phyloP scores from a whole-genome alignment of 2,888 invertebrate species.

The Tetrapedia diversipes region DNA sequence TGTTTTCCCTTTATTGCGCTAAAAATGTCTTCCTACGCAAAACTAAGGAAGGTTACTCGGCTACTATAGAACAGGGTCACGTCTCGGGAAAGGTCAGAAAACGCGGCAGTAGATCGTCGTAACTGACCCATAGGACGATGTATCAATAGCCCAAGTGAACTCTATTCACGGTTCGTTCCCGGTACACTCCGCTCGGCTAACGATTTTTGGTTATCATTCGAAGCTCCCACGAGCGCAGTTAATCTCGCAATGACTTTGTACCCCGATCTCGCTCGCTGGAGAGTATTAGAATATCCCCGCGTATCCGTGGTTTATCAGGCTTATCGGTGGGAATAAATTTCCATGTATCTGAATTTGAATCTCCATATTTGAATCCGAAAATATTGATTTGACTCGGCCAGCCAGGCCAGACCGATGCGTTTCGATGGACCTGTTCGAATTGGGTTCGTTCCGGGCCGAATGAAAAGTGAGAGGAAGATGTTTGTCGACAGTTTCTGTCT shows the following conservation, averaged over 20 bases:
- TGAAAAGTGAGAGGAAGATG: slow-evolving; percentile 52
- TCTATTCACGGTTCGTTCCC: slow-evolving; percentile 42
- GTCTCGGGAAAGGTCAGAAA: too few relatives aligned
- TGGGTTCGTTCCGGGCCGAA: slow-evolving; percentile 32
- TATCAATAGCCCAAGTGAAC: background rate
- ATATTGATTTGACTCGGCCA: slow-evolving; percentile 70
- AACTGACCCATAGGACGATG: slow-evolving; percentile 15
- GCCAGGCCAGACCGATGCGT: slow-evolving; percentile 40
- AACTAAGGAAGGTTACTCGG: too few relatives aligned
- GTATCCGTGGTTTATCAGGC: slow-evolving; percentile 73
- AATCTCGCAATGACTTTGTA: slow-evolving; percentile 69
- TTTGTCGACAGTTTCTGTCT: slow-evolving; percentile 62
- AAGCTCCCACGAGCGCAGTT: slow-evolving; percentile 58
- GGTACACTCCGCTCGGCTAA: background rate
- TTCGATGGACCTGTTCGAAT: slow-evolving; percentile 47
- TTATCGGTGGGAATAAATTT: slow-evolving; percentile 73
- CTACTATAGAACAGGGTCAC: too few relatives aligned
- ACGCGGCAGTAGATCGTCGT: too few relatives aligned
- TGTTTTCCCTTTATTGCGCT: too few relatives aligned
- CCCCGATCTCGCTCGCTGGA: slow-evolving; percentile 60
- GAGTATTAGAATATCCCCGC: slow-evolving; percentile 66
- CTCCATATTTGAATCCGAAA: slow-evolving; percentile 73
- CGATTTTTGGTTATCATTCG: slow-evolving; percentile 65
- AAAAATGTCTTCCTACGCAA: too few relatives aligned
- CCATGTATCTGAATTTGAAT: slow-evolving; percentile 73